Base-by-base conservation (phyloP, 2,888 invertebrate species). In the Amphipyra tragopoginis region DNA sequence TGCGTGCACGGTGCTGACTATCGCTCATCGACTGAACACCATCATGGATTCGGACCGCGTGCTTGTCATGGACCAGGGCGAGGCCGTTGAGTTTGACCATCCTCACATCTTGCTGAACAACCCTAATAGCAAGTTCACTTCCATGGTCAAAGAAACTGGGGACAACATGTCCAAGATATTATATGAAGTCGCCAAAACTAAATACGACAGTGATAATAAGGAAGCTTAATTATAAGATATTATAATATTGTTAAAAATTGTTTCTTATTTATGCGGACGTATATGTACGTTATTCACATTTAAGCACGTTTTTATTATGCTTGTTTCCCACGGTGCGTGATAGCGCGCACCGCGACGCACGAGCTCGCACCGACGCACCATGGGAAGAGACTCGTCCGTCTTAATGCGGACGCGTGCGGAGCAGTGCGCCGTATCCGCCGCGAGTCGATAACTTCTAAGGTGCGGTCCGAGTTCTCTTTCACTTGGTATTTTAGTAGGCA, bases 1-100 rank as follows among this genome's bases (percentile, higher is more conserved):
- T 6, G 84, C 96, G 0, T 98, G 98, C 86, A 98, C 98, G 0
- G 98, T 98, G 10, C 90, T 98, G 21, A 98, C 98, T 0, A 98
- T 98, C 34, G 98, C 98, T 3, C 98, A 98, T 90, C 96, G 98
- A 34, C 93, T 99, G 26, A 97, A 98, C 85, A 98, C 98, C 0
- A 97, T 99, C 66, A 98, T 98, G 97, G 98, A 99, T 87, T 98
- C 97, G 0, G 98, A 98, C 90, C 96, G 97, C 49, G 97, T 98
- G 11, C 92, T 98, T 49, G 98, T 98, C 0, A 97, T 99, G 96
- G 97, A 98, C 80, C 96, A 96, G 38, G 99, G 99, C 0, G 85
- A 90, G 33, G 96, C 97, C 14, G 96, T 95, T 50, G 97, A 97
- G 91, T 97, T 96, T 71, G 97, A 96, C 79, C 95, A 96, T 72